Base-by-base conservation (phyloP, 2,888 invertebrate species). In the Poecilobothrus nobilitatus region DNA sequence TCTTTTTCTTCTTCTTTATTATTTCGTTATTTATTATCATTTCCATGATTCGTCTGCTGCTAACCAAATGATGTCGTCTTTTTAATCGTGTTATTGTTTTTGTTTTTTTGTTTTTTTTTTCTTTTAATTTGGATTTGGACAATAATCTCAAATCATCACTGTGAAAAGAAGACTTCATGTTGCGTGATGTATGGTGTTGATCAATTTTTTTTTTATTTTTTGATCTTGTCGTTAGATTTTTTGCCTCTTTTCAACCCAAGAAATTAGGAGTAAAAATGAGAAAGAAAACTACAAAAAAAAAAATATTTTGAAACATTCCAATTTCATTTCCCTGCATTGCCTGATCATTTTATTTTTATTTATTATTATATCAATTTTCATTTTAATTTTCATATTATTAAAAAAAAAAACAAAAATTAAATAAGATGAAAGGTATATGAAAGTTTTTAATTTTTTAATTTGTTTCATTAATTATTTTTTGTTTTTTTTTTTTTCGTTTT, bases 61-160 rank as follows among this genome's bases (percentile, higher is more conserved):
- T 9, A 53, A 53, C n/a, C 53, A 53, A 53, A 53, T 53, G 53
- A 53, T 53, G n/a, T 53, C 15, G 53, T 53, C n/a, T 53, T 53
- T 53, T 53, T 53, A 8, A 37, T 37, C 37, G 37, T 27, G 37
- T 27, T 27, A 27, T 27, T 27, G 27, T 53, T 53, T 53, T 53
- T 53, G 18, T 53, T n/a, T 53, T 53, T 37, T 37, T 37, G 37
- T 53, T 12, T 6, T 53, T 2, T 53, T 53, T 37, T 37, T 37
- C 3, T 8, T 53, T 12, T 6, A 18, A 53, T 53, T 53, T 53
- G 15, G 18, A 53, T 18, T 53, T 53, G 53, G 53, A 53, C 53
- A 53, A 53, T 53, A 53, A 53, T 53, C 53, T 53, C 53, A 53
- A 53, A n/a, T 53, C 53, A 53, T 53, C 53, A 53, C 53, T n/a